Percentiles rank a stretch among this genome's conserved stretches.
Conservation (phyloP, 2,888 invertebrate genomes). For the Aleiodes leptofemur region DNA sequence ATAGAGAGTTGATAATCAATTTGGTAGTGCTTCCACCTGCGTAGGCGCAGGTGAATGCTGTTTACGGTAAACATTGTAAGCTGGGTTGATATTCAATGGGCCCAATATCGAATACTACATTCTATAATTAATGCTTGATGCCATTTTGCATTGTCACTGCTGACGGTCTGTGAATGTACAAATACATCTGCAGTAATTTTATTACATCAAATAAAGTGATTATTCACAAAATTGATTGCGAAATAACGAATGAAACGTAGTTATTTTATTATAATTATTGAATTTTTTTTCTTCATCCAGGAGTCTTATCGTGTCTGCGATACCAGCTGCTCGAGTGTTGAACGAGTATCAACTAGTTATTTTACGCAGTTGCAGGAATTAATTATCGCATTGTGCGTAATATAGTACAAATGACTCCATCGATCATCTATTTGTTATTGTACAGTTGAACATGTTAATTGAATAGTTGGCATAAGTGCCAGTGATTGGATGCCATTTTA, state of each 20-base stretch:
- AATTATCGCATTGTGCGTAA: conserved; percentile 25
- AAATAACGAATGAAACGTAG: not conserved
- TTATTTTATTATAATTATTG: not conserved
- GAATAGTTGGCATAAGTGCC: not conserved
- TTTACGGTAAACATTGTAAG: conserved; percentile 33
- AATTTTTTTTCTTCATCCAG: not conserved
- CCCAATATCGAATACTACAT: conserved; percentile 48
- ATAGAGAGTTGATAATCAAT: conserved; percentile 6
- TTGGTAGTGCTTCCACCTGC: conserved; percentile 19
- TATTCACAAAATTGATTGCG: conserved; percentile 9
- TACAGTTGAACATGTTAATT: conserved; percentile 19
- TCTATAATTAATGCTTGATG: conserved; percentile 49
- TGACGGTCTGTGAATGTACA: too few species aligned
- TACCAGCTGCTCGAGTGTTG: not conserved
- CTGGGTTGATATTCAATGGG: conserved; percentile 1
- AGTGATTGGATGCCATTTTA: not conserved
- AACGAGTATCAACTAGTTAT: conserved; percentile 7
- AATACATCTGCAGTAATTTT: too few species aligned
- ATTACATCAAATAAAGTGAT: not conserved
- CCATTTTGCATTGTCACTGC: not conserved
- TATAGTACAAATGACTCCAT: conserved; percentile 3
- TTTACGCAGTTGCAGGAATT: conserved; percentile 17
- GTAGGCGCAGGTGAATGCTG: conserved; percentile 22
- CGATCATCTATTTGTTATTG: not conserved
- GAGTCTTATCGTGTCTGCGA: conserved; percentile 13